Percentiles rank a stretch among this genome's conserved stretches.
Evolutionary conservation across 2,888 invertebrate species (phyloP).

Genomic region (Geotrupes spiniger): DNA sequence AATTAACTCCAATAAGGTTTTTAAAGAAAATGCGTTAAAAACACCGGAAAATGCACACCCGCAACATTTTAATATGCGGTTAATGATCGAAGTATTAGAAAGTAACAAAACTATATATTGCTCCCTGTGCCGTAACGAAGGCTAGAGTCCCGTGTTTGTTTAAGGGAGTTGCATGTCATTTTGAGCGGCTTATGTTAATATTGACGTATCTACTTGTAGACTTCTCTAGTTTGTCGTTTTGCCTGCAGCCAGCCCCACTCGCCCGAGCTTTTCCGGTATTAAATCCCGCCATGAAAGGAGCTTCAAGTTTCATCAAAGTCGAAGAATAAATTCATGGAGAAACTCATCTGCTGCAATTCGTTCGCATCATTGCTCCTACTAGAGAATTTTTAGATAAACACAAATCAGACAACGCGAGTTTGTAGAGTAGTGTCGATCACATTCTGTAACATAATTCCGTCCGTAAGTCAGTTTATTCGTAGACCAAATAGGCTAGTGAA

Average conservation of each 20-base stretch:
- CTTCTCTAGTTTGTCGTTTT: constrained; percentile 36
- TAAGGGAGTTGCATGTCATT: constrained; percentile 40
- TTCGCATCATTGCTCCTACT: constrained; percentile 1
- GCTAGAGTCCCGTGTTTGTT: constrained; percentile 13
- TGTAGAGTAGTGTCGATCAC: no score
- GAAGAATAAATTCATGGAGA: constrained; percentile 27
- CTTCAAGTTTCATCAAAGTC: constrained; percentile 32
- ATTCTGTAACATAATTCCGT: constrained; percentile 6
- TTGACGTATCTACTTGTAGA: constrained; percentile 42
- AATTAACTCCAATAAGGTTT: no score
- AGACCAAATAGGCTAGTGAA: no score
- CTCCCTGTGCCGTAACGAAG: background rate
- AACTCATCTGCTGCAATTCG: constrained; percentile 10
- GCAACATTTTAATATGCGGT: no score
- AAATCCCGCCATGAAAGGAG: constrained; percentile 36
- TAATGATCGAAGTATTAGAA: no score
- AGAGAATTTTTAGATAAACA: background rate
- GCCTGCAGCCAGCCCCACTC: constrained; percentile 25
- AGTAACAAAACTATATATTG: no score
- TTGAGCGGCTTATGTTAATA: constrained; percentile 44
- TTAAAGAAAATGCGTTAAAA: no score
- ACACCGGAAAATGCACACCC: no score
- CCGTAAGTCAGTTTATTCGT: no score
- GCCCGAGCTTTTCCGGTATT: constrained; percentile 37
- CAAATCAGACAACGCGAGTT: no score